phyloP scores from a whole-genome alignment of 2,113 vertebrate species.

The Saguinus midas region DNA sequence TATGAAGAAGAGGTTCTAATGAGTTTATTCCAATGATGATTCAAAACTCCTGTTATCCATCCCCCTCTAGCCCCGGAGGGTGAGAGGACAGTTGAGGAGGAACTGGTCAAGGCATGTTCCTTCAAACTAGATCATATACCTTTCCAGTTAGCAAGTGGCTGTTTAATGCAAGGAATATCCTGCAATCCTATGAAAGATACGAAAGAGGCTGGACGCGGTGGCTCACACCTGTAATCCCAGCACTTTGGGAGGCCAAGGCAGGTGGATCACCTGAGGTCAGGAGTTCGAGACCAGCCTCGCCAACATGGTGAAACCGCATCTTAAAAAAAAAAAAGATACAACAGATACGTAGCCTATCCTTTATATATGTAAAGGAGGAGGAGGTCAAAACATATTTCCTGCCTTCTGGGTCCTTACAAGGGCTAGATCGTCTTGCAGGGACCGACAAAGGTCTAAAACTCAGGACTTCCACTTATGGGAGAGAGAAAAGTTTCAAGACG shows the following conservation, averaged over 20 bases:
- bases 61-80: neutral
- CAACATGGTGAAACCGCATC: too few species aligned
- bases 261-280: too few species aligned
- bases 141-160: neutral
- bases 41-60: constrained; percentile 26
- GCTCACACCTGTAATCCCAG: too few species aligned
- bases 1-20: neutral
- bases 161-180: neutral
- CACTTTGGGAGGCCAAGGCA: too few species aligned
- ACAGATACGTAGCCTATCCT: neutral
- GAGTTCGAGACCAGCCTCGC: too few species aligned
- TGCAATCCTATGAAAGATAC: neutral
- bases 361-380: neutral
- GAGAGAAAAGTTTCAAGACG: neutral
- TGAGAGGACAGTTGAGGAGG: neutral
- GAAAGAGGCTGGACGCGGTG: neutral
- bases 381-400: neutral
- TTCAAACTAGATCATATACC: neutral
- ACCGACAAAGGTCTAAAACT: neutral
- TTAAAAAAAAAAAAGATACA: neutral
- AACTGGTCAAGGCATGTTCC: neutral
- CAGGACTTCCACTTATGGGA: neutral
- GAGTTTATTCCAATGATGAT: constrained; percentile 49
- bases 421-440: neutral
- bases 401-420: neutral